Base-by-base conservation (phyloP, 1,140 invertebrate genomes). In the Steinernema feltiae region DNA sequence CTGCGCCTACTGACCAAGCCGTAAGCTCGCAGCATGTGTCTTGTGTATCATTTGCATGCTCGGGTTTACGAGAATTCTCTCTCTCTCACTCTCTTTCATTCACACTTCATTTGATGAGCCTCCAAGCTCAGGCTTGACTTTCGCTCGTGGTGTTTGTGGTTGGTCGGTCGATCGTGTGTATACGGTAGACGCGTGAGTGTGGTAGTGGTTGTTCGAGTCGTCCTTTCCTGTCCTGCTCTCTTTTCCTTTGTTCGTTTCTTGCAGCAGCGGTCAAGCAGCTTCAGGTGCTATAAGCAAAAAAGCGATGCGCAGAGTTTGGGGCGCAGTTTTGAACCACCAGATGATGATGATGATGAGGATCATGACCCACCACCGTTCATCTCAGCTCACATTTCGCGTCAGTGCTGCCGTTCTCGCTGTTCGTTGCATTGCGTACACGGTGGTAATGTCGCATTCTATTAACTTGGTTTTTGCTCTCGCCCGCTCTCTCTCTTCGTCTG, bases 1-100 rank as follows among this genome's bases (percentile, higher is more conserved):
- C 77, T 63, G 81, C 82, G 72, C 83, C 83, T 32, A 84, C 83
- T 69, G 83, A 84, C 78, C 83, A 84, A 85, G 82, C 84, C 69
- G 83, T 84, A 85, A 85, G 82, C 77, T 30, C 72, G 30, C 71
- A 35, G 71, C 32, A 41, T 75, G 73, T 75, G 24, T 32, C 48
- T 30, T 3, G 17, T 41, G 71, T 41, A 12, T 75, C 21, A 15
- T 30, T 17, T 76, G 30, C 32, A 24, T 78, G 31, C 1, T 75
- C 30, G 29, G 15, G 17, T 30, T 1, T 78, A 32, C 76, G 30
- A 30, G 18, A n/a, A 18, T 1, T 24, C 17, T 24, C 1, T 41
- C 29, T 21, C 18, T 75, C n/a, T 29, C 71, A 29, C 29, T 30
- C 2, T 18, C 35, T 72, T 72, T 72, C 29, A 18, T 17, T 7